Evolutionary conservation across 2,797 vertebrate genomes (phyloP).

Genomic region (Channallabes apus): DNA sequence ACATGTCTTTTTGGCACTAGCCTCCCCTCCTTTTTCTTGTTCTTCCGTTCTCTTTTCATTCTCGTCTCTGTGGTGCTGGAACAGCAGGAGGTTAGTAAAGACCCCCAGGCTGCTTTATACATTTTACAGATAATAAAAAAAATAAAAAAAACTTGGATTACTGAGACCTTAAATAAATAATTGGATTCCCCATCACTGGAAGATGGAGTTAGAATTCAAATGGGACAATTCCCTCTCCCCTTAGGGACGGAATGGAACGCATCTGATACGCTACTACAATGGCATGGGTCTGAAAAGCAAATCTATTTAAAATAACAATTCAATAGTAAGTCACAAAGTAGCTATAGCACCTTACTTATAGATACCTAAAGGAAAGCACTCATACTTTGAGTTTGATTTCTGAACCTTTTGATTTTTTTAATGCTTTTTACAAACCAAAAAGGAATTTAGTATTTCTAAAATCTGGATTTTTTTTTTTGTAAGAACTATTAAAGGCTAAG

Average conservation of each 20-base stretch:
- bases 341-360: not conserved
- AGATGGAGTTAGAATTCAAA: conserved; percentile 54
- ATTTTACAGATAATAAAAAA: conserved; percentile 39
- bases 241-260: conserved; percentile 40
- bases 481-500: not conserved
- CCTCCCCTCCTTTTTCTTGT: not conserved
- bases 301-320: conserved; percentile 27
- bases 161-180: conserved; percentile 59
- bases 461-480: not conserved
- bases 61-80: conserved; percentile 29
- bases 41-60: conserved; percentile 10
- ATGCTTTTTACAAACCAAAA: not conserved
- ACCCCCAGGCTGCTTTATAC: conserved; percentile 40
- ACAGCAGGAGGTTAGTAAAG: conserved; percentile 20
- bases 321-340: conserved; percentile 16
- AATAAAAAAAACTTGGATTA: conserved; percentile 55
- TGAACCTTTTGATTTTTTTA: not conserved
- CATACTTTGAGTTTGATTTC: not conserved
- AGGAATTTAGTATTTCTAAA: not conserved
- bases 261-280: conserved; percentile 28
- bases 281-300: conserved; percentile 17
- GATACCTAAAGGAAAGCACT: conserved; percentile 3
- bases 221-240: conserved; percentile 48
- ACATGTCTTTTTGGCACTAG: conserved; percentile 14
- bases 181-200: conserved; percentile 49